Conservation (phyloP, 2,113 vertebrate species). For the Serinus canaria region DNA sequence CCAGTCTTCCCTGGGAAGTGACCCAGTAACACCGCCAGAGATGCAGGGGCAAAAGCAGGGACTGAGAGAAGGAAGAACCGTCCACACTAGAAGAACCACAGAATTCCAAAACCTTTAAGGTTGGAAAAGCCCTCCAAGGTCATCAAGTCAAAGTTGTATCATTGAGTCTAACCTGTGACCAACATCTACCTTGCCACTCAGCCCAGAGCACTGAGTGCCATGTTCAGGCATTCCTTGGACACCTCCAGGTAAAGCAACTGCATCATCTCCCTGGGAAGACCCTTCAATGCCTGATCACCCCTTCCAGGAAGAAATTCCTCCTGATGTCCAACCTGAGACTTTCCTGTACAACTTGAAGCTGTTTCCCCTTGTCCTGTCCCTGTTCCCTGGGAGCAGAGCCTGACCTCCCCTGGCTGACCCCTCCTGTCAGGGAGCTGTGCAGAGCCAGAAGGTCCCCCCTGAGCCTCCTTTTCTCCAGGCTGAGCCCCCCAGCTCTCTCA, state of each 20-base stretch:
- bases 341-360: neutral
- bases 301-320: neutral
- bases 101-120: neutral
- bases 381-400: neutral
- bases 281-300: neutral
- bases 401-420: accelerated
- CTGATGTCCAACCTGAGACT: neutral
- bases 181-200: neutral
- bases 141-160: neutral
- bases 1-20: neutral
- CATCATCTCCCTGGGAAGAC: neutral
- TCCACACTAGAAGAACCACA: neutral
- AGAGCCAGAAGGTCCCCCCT: neutral
- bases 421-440: neutral
- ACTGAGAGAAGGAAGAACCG: neutral
- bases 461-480: neutral
- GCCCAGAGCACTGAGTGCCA: neutral
- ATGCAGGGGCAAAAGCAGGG: neutral
- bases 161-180: neutral
- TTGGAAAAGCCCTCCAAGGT: neutral
- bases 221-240: neutral
- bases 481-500: neutral
- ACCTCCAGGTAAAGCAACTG: neutral
- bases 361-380: neutral
- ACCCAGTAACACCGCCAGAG: neutral